Evolutionary conservation across 2,888 invertebrate genomes (phyloP).

Genomic region (Euspilapteryx auroguttella): DNA sequence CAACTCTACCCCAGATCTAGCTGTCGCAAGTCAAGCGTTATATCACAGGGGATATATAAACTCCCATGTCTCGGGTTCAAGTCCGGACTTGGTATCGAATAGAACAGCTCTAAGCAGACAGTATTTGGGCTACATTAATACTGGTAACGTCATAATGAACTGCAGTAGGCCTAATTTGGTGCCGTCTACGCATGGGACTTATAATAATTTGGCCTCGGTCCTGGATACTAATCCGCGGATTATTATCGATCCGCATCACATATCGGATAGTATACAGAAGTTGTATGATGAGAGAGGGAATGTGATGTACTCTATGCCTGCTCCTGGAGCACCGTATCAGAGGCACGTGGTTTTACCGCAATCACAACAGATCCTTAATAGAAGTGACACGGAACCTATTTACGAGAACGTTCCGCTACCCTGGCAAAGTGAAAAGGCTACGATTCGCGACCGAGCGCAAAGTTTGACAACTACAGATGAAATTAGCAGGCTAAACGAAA

Average conservation of each 20-base stretch:
- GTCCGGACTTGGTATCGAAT: slow-evolving; percentile 77
- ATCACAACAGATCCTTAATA: slow-evolving; percentile 31
- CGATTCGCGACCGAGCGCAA: slow-evolving; percentile 58
- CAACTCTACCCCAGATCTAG: slow-evolving; percentile 83
- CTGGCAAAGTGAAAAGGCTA: slow-evolving; percentile 37
- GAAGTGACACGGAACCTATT: slow-evolving; percentile 69
- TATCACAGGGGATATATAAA: slow-evolving; percentile 46
- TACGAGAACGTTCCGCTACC: slow-evolving; percentile 80
- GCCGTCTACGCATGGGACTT: slow-evolving; percentile 67
- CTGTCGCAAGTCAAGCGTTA: slow-evolving; percentile 67
- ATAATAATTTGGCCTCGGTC: slow-evolving; percentile 70
- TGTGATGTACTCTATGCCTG: slow-evolving; percentile 66
- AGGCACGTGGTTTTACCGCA: slow-evolving; percentile 54
- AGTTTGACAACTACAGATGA: slow-evolving; percentile 75
- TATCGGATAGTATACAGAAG: slow-evolving; percentile 63
- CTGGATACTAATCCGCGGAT: slow-evolving; percentile 52
- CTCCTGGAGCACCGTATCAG: slow-evolving; percentile 39
- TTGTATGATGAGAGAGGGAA: slow-evolving; percentile 66
- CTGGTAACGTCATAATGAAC: slow-evolving; percentile 24
- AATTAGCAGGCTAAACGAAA: slow-evolving; percentile 41
- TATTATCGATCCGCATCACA: slow-evolving; percentile 59
- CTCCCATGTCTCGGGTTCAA: slow-evolving; percentile 72
- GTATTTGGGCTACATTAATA: slow-evolving; percentile 36
- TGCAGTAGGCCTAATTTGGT: slow-evolving; percentile 32
- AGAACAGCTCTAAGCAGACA: slow-evolving; percentile 63